These are phyloP conservation scores for Aphelenchoides besseyi DNA, from an alignment of 1,140 invertebrate genomes.

Conservation along the genomic window DNA sequence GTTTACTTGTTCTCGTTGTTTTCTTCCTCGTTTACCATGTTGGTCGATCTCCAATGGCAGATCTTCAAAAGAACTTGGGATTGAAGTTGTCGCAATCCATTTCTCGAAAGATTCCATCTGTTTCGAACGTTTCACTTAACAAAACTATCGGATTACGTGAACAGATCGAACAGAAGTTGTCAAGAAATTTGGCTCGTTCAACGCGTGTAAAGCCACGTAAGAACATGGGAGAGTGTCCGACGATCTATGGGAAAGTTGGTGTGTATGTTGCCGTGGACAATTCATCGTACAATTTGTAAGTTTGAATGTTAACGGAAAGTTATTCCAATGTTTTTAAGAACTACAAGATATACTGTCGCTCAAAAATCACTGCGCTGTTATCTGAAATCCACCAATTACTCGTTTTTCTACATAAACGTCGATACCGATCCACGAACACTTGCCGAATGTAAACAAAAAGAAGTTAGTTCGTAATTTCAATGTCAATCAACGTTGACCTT, in stretches of 20 bases:
- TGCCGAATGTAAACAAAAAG: slow-evolving; percentile 20
- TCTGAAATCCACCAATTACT: slow-evolving; percentile 45
- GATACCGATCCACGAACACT: slow-evolving; percentile 32
- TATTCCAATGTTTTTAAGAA: no score
- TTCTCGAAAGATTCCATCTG: no score
- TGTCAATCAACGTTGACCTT: slow-evolving; percentile 14
- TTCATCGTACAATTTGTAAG: slow-evolving; percentile 32
- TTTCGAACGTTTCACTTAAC: no score
- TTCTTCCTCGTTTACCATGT: no score
- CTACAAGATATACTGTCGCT: slow-evolving; percentile 38
- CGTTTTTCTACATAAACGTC: slow-evolving; percentile 38
- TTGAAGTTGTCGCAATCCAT: no score
- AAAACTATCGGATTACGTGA: not conserved
- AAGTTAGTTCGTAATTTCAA: slow-evolving; percentile 25
- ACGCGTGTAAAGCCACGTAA: slow-evolving; percentile 8
- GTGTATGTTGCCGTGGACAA: slow-evolving; percentile 38
- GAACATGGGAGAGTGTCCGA: slow-evolving; percentile 37
- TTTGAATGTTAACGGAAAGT: no score
- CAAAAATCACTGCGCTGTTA: slow-evolving; percentile 47
- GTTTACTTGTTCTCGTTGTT: no score
- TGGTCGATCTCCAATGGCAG: no score
- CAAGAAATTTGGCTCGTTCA: not conserved
- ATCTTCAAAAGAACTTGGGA: no score
- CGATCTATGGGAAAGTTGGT: slow-evolving; percentile 36
- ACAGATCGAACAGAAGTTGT: not conserved